Conservation (phyloP, 2,113 vertebrate genomes). For the Macrotis lagotis region DNA sequence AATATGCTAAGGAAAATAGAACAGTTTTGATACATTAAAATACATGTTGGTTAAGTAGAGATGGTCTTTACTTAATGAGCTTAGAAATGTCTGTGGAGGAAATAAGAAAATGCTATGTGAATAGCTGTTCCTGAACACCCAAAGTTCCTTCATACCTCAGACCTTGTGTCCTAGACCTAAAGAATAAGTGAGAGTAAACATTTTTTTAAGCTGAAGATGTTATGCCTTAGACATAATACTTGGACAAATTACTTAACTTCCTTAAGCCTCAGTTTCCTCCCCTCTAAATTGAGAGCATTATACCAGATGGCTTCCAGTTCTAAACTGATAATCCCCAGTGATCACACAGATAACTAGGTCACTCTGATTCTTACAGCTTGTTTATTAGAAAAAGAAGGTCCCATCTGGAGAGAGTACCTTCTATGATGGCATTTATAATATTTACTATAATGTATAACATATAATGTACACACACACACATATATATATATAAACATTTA, state of each 20-base stretch:
- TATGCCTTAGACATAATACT: too few species aligned
- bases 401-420: not conserved
- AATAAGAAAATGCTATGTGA: not conserved
- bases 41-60: not conserved
- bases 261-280: not conserved
- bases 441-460: constrained; percentile 13
- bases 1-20: not conserved
- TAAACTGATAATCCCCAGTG: not conserved
- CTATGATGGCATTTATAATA: not conserved
- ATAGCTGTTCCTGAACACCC: not conserved
- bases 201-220: not conserved
- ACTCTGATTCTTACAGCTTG: not conserved
- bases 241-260: not conserved
- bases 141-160: not conserved
- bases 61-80: constrained; percentile 15
- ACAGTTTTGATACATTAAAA: not conserved
- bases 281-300: not conserved
- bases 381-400: not conserved
- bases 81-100: constrained; percentile 3
- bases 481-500: too few species aligned
- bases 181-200: not conserved
- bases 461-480: too few species aligned
- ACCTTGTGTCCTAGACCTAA: constrained; percentile 1
- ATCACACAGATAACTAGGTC: not conserved
- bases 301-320: not conserved